phyloP scores from a whole-genome alignment of 2,113 vertebrate species.

The Calyptomena viridis region DNA sequence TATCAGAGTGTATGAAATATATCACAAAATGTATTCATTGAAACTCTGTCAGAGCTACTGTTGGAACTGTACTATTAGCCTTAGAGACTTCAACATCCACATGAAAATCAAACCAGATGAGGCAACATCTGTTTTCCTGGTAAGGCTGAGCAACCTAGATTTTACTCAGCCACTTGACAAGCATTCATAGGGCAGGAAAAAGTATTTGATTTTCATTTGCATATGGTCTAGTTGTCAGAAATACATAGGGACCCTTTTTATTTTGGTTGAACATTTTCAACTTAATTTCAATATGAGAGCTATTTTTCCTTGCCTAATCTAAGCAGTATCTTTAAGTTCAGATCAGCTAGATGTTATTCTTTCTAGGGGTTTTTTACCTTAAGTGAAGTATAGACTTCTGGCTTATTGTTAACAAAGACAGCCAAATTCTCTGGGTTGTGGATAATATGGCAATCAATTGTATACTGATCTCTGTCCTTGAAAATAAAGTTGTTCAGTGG shows the following conservation, averaged over 20 bases:
- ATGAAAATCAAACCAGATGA: constrained; percentile 60
- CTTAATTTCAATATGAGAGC: background rate
- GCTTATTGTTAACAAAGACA: background rate
- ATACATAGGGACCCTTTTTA: background rate
- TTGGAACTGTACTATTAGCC: constrained; percentile 68
- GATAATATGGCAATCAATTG: background rate
- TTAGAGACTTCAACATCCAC: constrained; percentile 60
- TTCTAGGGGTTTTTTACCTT: background rate
- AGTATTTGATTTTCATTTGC: constrained; percentile 50
- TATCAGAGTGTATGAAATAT: constrained; percentile 59
- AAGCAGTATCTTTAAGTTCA: background rate
- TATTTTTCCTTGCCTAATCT: background rate
- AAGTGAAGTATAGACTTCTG: background rate
- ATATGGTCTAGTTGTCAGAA: constrained; percentile 25
- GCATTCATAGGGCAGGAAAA: background rate
- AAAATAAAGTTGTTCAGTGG: background rate
- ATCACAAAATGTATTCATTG: constrained; percentile 66
- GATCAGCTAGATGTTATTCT: background rate
- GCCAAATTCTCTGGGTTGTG: background rate
- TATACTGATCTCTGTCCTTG: background rate
- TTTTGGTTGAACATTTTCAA: background rate
- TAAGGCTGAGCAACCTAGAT: constrained; percentile 37
- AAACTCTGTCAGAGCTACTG: constrained; percentile 67
- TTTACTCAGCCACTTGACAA: constrained; percentile 29
- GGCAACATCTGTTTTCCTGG: constrained; percentile 62